Conservation (phyloP, 2,797 vertebrate species). For the Ibycter americanus region DNA sequence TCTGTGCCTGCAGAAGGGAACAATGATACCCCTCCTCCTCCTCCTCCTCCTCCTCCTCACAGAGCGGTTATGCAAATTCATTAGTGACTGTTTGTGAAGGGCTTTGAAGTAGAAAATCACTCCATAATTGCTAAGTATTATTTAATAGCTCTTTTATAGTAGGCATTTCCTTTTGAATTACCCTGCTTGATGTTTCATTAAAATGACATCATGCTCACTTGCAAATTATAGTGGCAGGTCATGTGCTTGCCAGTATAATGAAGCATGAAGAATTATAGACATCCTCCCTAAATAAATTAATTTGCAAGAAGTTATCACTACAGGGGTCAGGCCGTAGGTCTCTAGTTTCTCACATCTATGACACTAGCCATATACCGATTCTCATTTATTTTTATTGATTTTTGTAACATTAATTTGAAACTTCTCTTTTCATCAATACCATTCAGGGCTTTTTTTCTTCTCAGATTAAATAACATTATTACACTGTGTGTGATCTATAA, state of each 20-base stretch:
- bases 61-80: constrained; percentile 38
- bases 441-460: not conserved
- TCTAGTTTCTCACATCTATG: not conserved
- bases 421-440: not conserved
- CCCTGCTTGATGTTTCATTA: constrained; percentile 56
- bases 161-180: constrained; percentile 49
- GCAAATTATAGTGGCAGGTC: constrained; percentile 27
- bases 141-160: constrained; percentile 50
- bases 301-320: constrained; percentile 9
- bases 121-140: constrained; percentile 54
- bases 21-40: not conserved
- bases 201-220: constrained; percentile 56
- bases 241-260: constrained; percentile 26
- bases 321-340: not conserved
- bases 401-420: not conserved
- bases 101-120: constrained; percentile 65
- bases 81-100: constrained; percentile 45
- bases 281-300: not conserved
- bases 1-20: not conserved
- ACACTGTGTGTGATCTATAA: not conserved
- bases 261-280: constrained; percentile 24
- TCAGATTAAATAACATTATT: not conserved
- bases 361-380: not conserved
- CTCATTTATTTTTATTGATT: not conserved
- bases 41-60: not conserved